Evolutionary conservation across 2,113 vertebrate genomes (phyloP), one percentile per base, ranked within the genome.

Genomic region (Callocephalon fimbriatum): DNA sequence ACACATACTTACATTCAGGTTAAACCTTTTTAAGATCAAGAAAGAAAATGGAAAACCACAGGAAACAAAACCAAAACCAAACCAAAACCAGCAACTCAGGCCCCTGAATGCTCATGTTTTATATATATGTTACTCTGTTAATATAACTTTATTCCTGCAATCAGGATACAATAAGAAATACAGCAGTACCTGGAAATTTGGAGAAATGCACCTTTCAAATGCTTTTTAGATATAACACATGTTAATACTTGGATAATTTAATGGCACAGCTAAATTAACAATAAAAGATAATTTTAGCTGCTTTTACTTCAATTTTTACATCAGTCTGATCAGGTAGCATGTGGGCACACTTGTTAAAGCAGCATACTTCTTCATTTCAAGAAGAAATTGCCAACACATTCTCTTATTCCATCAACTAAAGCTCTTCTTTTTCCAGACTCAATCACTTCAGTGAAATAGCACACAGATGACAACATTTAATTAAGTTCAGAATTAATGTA

Each of bases 401-500:
- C 44, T 23, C 48, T 83, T 74, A 70, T 15, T 65, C 91, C 42
- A 90, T 70, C 77, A 94, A 15, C 75, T 88, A 51, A 89, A 88
- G 54, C 48, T 72, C 56, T 61, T 70, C 11, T 65, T 76, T 94
- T 93, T 94, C 89, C 82, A 93, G 68, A 62, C 68, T 81, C 50
- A 77, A 7, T 81, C 38, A 63, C 79, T 85, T 66, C 93, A 89
- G 82, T 82, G 82, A 84, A 95, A 96, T 65, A 53, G 82, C 95
- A 89, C 87, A 81, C 48, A 94, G 62, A 89, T 82, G 95, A 96
- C 96, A 96, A 82, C 87, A 92, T 95, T 96, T 95, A 96, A 96
- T 97, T 96, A 96, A 86, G 44, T 93, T 87, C 59, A 87, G 83
- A 95, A 97, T 96, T 97, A 96, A 97, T 87, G 96, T 89, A 91